Percentiles rank a stretch among this genome's conserved stretches.
Conservation (phyloP, 2,113 vertebrate species). For the Candoia aspera region DNA sequence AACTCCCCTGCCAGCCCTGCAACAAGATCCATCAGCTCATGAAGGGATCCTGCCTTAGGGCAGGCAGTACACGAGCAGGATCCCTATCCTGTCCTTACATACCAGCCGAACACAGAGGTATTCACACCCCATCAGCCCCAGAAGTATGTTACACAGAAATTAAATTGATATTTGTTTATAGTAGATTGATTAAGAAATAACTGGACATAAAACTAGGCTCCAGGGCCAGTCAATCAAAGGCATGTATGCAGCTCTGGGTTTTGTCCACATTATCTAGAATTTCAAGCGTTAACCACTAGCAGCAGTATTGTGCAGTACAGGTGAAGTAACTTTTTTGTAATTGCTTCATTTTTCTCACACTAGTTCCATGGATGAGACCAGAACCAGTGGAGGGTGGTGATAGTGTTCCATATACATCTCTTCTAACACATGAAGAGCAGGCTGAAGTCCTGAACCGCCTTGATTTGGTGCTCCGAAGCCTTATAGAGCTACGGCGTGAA, state of each 20-base stretch:
- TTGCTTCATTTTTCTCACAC: background rate
- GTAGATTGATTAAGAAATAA: background rate
- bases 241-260: background rate
- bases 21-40: background rate
- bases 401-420: background rate
- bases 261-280: background rate
- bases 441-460: slow-evolving; percentile 83
- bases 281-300: rapidly evolving
- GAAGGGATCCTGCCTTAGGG: background rate
- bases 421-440: slow-evolving; percentile 72
- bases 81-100: background rate
- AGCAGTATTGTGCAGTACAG: rapidly evolving
- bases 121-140: background rate
- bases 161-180: background rate
- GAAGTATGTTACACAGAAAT: background rate
- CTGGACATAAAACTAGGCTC: background rate
- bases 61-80: background rate
- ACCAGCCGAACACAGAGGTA: background rate
- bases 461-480: slow-evolving; percentile 82
- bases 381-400: slow-evolving; percentile 60
- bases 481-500: slow-evolving; percentile 80
- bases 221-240: background rate
- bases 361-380: slow-evolving; percentile 48
- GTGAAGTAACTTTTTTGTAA: rapidly evolving
- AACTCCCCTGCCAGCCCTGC: background rate